phyloP scores from a whole-genome alignment of 2,797 vertebrate genomes.

The Phrynocephalus vlangalii region DNA sequence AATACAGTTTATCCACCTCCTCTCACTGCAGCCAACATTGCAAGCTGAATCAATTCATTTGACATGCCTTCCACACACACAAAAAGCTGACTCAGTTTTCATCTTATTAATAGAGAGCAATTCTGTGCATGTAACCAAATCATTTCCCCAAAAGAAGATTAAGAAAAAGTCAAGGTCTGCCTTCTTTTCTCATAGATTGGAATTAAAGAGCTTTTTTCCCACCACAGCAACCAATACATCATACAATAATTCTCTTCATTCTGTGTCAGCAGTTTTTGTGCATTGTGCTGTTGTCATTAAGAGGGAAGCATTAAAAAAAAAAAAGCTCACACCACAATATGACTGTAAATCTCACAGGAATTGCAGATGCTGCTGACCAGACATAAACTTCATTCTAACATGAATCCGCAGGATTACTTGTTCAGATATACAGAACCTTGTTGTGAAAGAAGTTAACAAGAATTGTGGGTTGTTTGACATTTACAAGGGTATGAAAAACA shows the following conservation, averaged over 20 bases:
- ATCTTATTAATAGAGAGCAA: slow-evolving; percentile 33
- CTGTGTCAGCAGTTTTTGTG: slow-evolving; percentile 59
- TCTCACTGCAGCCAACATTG: neutral
- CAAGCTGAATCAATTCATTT: slow-evolving; percentile 17
- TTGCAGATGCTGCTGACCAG: slow-evolving; percentile 44
- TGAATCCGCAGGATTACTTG: slow-evolving; percentile 53
- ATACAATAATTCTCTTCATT: slow-evolving; percentile 47
- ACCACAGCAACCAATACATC: neutral
- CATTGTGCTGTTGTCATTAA: slow-evolving; percentile 61
- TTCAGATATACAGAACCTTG: slow-evolving; percentile 7
- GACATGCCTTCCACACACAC: slow-evolving; percentile 26
- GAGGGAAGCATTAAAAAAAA: slow-evolving; percentile 58
- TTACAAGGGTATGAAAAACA: slow-evolving; percentile 46
- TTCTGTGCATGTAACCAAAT: slow-evolving; percentile 28
- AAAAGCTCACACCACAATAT: slow-evolving; percentile 22
- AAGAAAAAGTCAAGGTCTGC: slow-evolving; percentile 35
- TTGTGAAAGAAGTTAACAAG: slow-evolving; percentile 58
- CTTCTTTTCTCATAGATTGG: slow-evolving; percentile 20
- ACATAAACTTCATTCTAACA: slow-evolving; percentile 41
- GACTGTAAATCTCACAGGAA: slow-evolving; percentile 50
- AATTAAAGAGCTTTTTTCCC: slow-evolving; percentile 30
- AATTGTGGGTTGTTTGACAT: slow-evolving; percentile 5
- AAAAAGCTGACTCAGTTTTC: slow-evolving; percentile 50
- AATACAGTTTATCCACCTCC: neutral
- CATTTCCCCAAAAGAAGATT: slow-evolving; percentile 24